Evolutionary conservation across 2,888 invertebrate species (phyloP).

Genomic region (Caenorhabditis japonica): DNA sequence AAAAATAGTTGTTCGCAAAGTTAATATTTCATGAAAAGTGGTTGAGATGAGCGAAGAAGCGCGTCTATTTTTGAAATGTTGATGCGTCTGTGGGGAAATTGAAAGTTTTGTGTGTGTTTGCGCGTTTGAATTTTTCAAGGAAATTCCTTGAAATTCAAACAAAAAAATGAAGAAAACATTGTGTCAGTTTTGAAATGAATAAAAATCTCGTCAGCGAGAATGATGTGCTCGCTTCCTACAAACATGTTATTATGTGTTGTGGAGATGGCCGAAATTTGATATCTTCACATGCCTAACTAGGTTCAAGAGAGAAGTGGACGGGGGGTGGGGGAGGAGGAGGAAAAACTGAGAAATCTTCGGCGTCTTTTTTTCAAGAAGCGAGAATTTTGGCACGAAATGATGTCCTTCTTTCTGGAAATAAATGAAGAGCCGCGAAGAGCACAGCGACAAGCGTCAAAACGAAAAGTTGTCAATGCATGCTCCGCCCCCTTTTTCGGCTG

Average conservation of each 20-base stretch:
- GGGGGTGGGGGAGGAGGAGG: not conserved
- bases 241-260: slow-evolving; percentile 28
- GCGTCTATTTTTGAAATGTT: slow-evolving; percentile 32
- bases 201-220: no score
- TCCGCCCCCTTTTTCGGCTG: slow-evolving; percentile 34
- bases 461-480: slow-evolving; percentile 37
- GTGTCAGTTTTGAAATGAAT: no score
- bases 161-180: no score
- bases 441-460: not conserved
- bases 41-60: slow-evolving; percentile 10
- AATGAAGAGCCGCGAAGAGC: slow-evolving; percentile 20
- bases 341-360: slow-evolving; percentile 5
- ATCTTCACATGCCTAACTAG: slow-evolving; percentile 18
- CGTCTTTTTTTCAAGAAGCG: slow-evolving; percentile 15
- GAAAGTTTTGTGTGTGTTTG: slow-evolving; percentile 5
- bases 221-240: no score
- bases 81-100: slow-evolving; percentile 2
- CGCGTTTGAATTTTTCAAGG: not conserved
- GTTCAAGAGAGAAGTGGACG: not conserved
- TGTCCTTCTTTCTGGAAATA: slow-evolving; percentile 24
- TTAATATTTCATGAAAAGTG: slow-evolving; percentile 23
- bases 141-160: no score
- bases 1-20: no score
- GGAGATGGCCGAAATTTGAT: slow-evolving; percentile 26
- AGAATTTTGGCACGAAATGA: slow-evolving; percentile 33